Base-by-base conservation (phyloP, 1,140 invertebrate species). In the Dryas iulia region DNA sequence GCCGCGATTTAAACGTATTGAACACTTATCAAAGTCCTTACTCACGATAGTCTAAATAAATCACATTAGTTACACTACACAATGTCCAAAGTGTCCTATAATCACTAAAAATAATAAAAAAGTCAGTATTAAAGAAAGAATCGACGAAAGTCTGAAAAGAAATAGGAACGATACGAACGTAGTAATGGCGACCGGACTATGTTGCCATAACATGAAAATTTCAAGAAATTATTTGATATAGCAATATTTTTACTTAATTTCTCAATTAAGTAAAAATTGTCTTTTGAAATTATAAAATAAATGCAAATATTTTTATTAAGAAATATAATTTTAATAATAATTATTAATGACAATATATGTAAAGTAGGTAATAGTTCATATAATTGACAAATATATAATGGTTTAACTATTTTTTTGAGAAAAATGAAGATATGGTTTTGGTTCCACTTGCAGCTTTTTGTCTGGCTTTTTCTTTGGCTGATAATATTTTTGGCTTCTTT, bases 381-480 rank as follows among this genome's bases (percentile, higher is more conserved):
- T 28, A 6, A 28, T 3, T 2, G 26, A 28, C n/a, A 28, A 28
- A 6, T 6, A 28, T 28, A 28, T 1, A 18, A 53, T 31, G 1
- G 11, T 10, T 56, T 78, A 71, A 65, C 70, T 25, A 89, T 72
- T 92, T 92, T 72, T 92, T 92, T 10, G 74, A 74, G 80, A 96
- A 96, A 86, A 96, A 96, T 56, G 94, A 95, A 24, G 94, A 94
- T 80, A 96, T 96, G 76, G 92, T 96, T 88, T 96, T 96, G 21
- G 94, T 95, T 47, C 95, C 95, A 76, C 91, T 93, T 24, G 96
- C 96, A 65, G 95, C 95, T 81, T 96, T 96, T 71, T 95, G 94
- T 81, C 94, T 90, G 1, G 95, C 93, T 73, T 95, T 94, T 78
- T 96, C 95, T 85, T 96, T 96, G 21, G 95, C 93, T 12, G 85